Conservation (phyloP, 2,113 vertebrate genomes). For the Heptranchias perlo region DNA sequence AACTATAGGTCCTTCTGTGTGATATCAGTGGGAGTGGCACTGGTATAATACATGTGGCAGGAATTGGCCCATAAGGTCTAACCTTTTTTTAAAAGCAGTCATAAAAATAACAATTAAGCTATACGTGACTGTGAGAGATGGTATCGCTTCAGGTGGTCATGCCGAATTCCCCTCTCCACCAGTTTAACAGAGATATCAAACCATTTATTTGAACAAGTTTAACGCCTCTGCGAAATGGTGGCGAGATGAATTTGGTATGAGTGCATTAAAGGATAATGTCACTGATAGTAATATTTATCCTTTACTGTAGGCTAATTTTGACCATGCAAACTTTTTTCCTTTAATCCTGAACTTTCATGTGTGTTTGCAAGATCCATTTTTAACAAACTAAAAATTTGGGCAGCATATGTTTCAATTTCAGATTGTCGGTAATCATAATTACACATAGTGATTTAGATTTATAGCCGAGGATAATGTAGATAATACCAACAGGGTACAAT, state of each 20-base stretch:
- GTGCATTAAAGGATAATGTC: background rate
- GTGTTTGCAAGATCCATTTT: background rate
- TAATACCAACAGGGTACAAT: background rate
- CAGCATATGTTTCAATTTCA: background rate
- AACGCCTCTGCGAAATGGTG: background rate
- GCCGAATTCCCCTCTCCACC: background rate
- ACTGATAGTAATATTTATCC: background rate
- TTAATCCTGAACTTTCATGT: background rate
- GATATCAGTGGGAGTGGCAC: background rate
- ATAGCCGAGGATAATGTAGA: background rate
- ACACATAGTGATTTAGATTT: background rate
- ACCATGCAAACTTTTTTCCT: background rate
- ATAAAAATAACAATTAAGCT: background rate
- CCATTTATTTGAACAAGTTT: background rate
- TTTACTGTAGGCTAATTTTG: background rate
- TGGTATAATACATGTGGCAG: background rate
- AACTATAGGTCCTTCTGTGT: background rate
- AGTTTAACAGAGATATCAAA: background rate
- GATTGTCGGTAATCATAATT: background rate
- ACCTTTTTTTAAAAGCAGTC: background rate
- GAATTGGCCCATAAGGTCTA: background rate
- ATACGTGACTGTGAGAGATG: no score
- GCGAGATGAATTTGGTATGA: background rate
- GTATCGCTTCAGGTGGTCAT: background rate
- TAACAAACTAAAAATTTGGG: background rate